Conservation (phyloP, 2,113 vertebrate species). For the Speoplatyrhinus poulsoni region DNA sequence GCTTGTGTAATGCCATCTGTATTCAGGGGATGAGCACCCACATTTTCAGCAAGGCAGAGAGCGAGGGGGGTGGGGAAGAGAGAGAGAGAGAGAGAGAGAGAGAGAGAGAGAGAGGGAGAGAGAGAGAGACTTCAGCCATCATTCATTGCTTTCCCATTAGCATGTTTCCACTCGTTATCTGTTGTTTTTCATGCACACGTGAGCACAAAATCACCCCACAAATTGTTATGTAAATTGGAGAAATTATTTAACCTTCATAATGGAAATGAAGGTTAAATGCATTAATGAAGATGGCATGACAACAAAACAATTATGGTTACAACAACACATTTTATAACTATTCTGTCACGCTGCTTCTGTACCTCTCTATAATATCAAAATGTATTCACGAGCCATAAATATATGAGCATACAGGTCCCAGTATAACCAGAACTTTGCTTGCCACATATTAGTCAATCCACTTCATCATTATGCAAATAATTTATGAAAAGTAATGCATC, state of each 20-base stretch:
- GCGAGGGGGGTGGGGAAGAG: neutral
- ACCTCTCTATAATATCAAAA: no score
- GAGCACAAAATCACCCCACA: conserved; percentile 15
- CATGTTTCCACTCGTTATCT: conserved; percentile 33
- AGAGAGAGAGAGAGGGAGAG: neutral
- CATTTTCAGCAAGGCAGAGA: conserved; percentile 49
- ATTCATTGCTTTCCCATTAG: conserved; percentile 46
- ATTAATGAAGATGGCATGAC: conserved; percentile 6
- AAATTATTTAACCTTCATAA: conserved; percentile 14
- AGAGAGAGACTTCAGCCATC: conserved; percentile 43
- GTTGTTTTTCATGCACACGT: conserved; percentile 51
- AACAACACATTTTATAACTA: neutral
- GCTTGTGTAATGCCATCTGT: conserved; percentile 72
- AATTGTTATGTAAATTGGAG: conserved; percentile 28
- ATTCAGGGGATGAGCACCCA: conserved; percentile 70
- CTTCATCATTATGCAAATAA: no score
- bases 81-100: neutral
- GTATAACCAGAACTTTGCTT: neutral
- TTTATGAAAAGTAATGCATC: no score
- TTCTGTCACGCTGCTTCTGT: no score
- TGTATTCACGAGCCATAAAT: no score
- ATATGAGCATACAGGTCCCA: neutral
- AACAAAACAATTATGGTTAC: conserved; percentile 12
- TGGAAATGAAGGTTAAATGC: conserved; percentile 23
- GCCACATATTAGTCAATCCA: neutral